Evolutionary conservation across 92 coral and sea anemone genomes (phyloP).

Genomic region (Nematostella vectensis): DNA sequence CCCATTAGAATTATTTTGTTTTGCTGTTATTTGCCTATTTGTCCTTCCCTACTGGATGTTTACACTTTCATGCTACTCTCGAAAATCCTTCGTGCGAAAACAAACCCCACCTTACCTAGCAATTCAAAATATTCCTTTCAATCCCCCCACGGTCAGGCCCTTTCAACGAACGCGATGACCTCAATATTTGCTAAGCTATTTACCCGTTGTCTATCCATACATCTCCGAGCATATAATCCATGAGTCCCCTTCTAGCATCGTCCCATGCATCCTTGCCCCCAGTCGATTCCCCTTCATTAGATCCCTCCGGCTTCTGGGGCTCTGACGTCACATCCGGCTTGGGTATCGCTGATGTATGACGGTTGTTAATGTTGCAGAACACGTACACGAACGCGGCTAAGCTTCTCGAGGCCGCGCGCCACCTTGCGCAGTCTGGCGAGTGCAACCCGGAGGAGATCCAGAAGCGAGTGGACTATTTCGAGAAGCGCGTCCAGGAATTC

Average conservation of each 20-base stretch:
- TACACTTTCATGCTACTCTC: no score
- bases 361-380: constrained; percentile 59
- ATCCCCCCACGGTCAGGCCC: not conserved
- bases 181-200: not conserved
- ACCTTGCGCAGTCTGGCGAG: constrained; percentile 82
- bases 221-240: not conserved
- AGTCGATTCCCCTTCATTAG: no score
- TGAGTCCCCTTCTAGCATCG: constrained; percentile 3
- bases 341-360: not conserved
- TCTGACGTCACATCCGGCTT: not conserved
- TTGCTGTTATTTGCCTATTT: no score
- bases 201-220: constrained; percentile 9
- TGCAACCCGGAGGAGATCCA: constrained; percentile 88
- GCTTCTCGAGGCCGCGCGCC: constrained; percentile 88
- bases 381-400: constrained; percentile 97
- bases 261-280: no score
- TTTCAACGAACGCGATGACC: not conserved
- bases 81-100: no score
- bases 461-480: constrained; percentile 87
- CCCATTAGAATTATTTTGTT: no score
- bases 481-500: constrained; percentile 91
- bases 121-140: no score
- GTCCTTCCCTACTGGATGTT: no score
- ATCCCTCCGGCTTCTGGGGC: no score
- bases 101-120: no score